These are phyloP conservation scores for Agrenia bidenticulata DNA, from an alignment of 2,888 invertebrate species.

Conservation along the genomic window DNA sequence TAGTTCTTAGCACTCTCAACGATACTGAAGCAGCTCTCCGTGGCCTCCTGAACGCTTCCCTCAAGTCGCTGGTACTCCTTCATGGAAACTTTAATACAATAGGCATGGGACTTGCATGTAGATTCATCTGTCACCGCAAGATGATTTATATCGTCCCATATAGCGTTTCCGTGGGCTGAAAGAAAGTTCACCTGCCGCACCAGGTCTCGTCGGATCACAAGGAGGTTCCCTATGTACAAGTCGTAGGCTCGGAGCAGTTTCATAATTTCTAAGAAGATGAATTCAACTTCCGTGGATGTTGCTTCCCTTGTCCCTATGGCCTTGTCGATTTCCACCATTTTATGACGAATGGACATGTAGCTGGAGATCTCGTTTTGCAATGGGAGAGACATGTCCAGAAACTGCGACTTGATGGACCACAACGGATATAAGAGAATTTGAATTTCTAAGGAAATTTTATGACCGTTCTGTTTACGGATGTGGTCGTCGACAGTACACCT, in stretches of 20 bases:
- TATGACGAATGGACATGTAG: slow-evolving; percentile 19
- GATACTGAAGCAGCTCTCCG: too few relatives aligned
- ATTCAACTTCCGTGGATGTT: slow-evolving; percentile 15
- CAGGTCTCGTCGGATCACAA: too few relatives aligned
- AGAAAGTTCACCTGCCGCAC: too few relatives aligned
- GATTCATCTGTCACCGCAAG: too few relatives aligned
- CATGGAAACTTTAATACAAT: too few relatives aligned
- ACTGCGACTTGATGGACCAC: slow-evolving; percentile 24
- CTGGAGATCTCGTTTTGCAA: slow-evolving; percentile 22
- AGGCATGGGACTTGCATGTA: too few relatives aligned
- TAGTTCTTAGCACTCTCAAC: too few relatives aligned
- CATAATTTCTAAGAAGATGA: slow-evolving; percentile 17
- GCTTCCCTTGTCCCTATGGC: too few relatives aligned
- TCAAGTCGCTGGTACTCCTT: too few relatives aligned
- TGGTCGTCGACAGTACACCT: slow-evolving; percentile 24
- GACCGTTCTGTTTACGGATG: slow-evolving; percentile 16
- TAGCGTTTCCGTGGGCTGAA: too few relatives aligned
- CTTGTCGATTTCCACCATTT: slow-evolving; percentile 24
- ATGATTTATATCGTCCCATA: too few relatives aligned
- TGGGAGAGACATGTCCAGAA: slow-evolving; percentile 19
- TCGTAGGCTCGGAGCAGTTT: slow-evolving; percentile 18
- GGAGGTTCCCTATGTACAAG: not conserved
- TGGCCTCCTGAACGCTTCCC: too few relatives aligned
- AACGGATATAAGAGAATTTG: slow-evolving; percentile 27
- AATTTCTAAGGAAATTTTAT: slow-evolving; percentile 18